Evolutionary conservation across 2,113 vertebrate genomes (phyloP), one percentile per base, ranked within the genome.

Genomic region (Crypturellus undulatus): DNA sequence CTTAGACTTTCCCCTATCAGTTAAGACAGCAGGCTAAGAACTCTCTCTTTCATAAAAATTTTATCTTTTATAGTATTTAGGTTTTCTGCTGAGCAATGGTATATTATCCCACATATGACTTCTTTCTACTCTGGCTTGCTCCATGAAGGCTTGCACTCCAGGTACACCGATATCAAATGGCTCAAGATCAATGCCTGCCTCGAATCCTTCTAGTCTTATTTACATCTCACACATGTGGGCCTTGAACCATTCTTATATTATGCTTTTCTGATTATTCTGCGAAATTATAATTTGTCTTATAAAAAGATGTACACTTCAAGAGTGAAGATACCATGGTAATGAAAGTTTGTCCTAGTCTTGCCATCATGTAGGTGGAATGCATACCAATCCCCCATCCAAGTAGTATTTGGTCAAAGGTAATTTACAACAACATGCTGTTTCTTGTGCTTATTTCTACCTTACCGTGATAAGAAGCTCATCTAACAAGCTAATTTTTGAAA

Each of bases 381-480:
- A 3, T 54, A 2, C 77, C 3, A 1, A 30, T 22, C 59, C 40
- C 54, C 43, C 68, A 38, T 20, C 12, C 22, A 22, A 42, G 43
- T 4, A 65, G 64, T 43, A 7, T 19, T 17, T 45, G 69, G 72
- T 52, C 40, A 36, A 3, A 0, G 20, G 76, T 47, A 79, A 59
- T 82, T 88, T 32, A 28, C 59, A 43, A 21, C 68, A 65, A 1
- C 47, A 13, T 38, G 40, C 16, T 62, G 60, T 25, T 52, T 6
- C 42, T 49, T 30, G 1, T 18, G 2, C 21, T 24, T 67, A 36
- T 28, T 47, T 79, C n/a, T 20, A 7, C 0, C 2, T 24, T 51
- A 64, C 60, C 20, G 30, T 7, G 60, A 51, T 10, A 40, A 84
- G 64, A 59, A 92, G n/a, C 75, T 77, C 43, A 40, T 58, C 15